Evolutionary conservation across 2,113 vertebrate species (phyloP), one percentile per base, ranked within the genome.

Genomic region (Callocephalon fimbriatum): DNA sequence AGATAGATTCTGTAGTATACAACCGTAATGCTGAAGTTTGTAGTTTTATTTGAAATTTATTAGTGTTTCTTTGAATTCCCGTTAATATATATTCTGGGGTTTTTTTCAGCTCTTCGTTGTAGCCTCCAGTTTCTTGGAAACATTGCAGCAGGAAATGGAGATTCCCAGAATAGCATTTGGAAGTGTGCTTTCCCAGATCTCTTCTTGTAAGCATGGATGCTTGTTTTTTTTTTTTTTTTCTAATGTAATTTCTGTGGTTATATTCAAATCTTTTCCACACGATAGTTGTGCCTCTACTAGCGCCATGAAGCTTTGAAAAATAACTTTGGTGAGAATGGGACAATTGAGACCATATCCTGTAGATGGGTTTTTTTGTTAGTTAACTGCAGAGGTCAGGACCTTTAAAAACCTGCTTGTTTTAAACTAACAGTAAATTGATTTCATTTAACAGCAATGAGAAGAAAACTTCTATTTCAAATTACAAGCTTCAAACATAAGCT

Each of bases 111-210:
- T 79, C 98, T 99, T 81, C 98, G 99, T 70, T 99, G 99, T 96
- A 99, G 99, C 90, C 98, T 99, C 77, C 99, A 99, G 97, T 99
- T 99, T 97, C 98, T 99, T 62, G 99, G 99, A 96, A 99, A 99
- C 67, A 19, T 99, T 26, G 99, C 99, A 29, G 98, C 99, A 38
- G 99, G 99, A 97, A 99, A 99, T 80, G 98, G 97, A 91, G 98
- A 97, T 58, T 99, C 99, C 82, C 99, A 99, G 98, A 97, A 99
- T 48, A 97, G 98, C 47, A 98, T 99, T 77, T 99, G 98, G 98
- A 98, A 97, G 84, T 97, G 95, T 61, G 97, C 97, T 65, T 98
- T 98, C 94, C 98, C 98, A 89, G 98, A 98, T 51, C 96, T 98
- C 89, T 98, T 98, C 94, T 88, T 98, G 98, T 98, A 98, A 99